Evolutionary conservation across 2,113 vertebrate genomes (phyloP), one percentile per base, ranked within the genome.

Genomic region (Dipodomys stephensi): DNA sequence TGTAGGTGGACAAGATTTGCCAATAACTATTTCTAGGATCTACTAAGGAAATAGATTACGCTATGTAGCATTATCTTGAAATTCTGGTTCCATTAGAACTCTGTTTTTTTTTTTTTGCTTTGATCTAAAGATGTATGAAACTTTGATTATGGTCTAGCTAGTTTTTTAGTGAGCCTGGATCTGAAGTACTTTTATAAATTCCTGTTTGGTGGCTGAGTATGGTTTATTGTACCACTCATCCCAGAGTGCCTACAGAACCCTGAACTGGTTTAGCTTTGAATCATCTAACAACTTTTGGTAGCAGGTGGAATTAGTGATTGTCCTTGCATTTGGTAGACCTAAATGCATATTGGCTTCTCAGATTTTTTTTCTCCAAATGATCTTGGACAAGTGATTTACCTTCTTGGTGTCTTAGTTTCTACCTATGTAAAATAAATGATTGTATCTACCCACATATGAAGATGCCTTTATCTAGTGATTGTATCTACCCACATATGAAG

Each of bases 1-100:
- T 93, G 62, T 85, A 95, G 94, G 13, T 94, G 67, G 69, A 60
- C n/a, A 84, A 85, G 87, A 91, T 84, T 93, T 88, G 68, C 83
- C 81, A 81, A 3, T 83, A 35, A 67, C 86, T 89, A 87, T 90
- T 93, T 96, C 95, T 93, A 93, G 86, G 84, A 62, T 81, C 28
- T 83, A 90, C 71, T 96, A 77, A 90, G 69, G 60, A n/a, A 46
- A 53, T 87, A 39, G 68, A n/a, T 88, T 74, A 83, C 85, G 86
- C 13, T 53, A 12, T 74, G 46, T 84, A 69, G 16, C 67, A 94
- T 94, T 73, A 94, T 92, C 95, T 39, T 92, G 64, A 84, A 95
- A 78, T 88, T 93, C 25, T 94, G 73, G 13, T 87, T 87, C 16
- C 11, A 64, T 92, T 88, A 83, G 83, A 39, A 39, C 10, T 71